Evolutionary conservation across 2,797 vertebrate species (phyloP).

Genomic region (Falco novaeseelandiae): DNA sequence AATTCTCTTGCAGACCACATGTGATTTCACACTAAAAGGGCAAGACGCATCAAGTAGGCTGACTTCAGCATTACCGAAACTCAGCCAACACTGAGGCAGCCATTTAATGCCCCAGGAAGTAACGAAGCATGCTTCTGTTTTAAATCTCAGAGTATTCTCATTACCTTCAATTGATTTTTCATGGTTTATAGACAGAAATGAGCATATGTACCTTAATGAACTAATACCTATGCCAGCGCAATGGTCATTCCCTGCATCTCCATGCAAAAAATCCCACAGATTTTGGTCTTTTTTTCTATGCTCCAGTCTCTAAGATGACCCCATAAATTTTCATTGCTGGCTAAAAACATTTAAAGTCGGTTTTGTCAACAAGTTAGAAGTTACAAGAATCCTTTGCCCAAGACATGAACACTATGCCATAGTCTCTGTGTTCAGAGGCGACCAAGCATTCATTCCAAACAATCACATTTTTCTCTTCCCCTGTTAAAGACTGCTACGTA

Average conservation of each 20-base stretch:
- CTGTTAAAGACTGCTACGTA: not conserved
- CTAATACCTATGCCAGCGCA: not conserved
- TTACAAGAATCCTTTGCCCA: not conserved
- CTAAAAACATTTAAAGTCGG: not conserved
- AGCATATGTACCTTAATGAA: fast-evolving
- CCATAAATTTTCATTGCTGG: not conserved
- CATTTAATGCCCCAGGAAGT: not conserved
- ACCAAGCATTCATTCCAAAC: not conserved
- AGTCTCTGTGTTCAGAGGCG: not conserved
- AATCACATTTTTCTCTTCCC: conserved; percentile 21
- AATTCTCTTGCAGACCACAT: not conserved
- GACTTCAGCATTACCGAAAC: not conserved
- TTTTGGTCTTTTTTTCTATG: not conserved
- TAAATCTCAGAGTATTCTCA: not conserved
- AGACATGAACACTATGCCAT: not conserved
- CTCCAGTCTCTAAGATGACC: not conserved
- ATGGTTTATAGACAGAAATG: not conserved
- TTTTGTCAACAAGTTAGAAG: not conserved
- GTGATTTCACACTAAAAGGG: conserved; percentile 31
- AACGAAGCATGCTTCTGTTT: not conserved
- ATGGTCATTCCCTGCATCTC: not conserved
- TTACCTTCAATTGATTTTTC: not conserved
- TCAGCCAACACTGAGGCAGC: not conserved
- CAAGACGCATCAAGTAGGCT: conserved; percentile 2
- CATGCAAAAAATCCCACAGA: not conserved